A percentile compares a stretch with the other conserved stretches of the same genome.
These are phyloP conservation scores for Cassiopea andromeda DNA, from an alignment of 30 jellyfish, hydroid and myxozoan genomes.

Conservation along the genomic window DNA sequence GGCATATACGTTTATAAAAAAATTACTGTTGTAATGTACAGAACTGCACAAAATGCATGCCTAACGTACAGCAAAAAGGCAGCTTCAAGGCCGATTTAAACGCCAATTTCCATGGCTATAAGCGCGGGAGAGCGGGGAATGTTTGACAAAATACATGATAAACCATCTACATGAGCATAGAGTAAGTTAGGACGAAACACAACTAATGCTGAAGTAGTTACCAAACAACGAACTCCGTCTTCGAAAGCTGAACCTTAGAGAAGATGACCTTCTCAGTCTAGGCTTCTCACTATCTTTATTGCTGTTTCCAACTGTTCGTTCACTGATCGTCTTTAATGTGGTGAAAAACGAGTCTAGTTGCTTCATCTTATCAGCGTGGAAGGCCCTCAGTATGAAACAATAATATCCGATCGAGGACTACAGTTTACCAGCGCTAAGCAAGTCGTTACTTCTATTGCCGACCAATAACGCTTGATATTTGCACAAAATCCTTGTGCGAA, in stretches of 20 bases:
- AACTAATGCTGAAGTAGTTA: neutral
- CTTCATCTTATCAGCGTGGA: conserved; percentile 15
- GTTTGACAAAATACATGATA: no score
- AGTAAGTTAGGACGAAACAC: no score
- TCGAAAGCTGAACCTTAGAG: conserved; percentile 38
- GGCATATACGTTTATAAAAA: no score
- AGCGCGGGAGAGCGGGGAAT: no score
- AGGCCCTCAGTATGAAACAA: neutral
- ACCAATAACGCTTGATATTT: neutral
- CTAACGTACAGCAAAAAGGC: no score
- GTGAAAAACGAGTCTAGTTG: conserved; percentile 31
- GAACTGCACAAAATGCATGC: no score
- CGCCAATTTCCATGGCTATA: no score
- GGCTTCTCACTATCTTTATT: conserved; percentile 2
- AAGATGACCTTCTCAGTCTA: conserved; percentile 12
- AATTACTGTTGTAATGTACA: no score
- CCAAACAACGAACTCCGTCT: conserved; percentile 37
- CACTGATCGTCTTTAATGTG: conserved; percentile 13
- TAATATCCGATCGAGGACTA: neutral
- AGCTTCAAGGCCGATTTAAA: no score
- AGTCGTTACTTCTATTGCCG: neutral
- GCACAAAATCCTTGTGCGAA: neutral
- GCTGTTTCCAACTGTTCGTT: conserved; percentile 16
- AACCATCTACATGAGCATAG: no score
- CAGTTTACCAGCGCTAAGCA: neutral